These are phyloP conservation scores for silkworm (Bombyx mori) DNA, from an alignment of 1,140 invertebrate genomes.

Conservation along the genomic window DNA sequence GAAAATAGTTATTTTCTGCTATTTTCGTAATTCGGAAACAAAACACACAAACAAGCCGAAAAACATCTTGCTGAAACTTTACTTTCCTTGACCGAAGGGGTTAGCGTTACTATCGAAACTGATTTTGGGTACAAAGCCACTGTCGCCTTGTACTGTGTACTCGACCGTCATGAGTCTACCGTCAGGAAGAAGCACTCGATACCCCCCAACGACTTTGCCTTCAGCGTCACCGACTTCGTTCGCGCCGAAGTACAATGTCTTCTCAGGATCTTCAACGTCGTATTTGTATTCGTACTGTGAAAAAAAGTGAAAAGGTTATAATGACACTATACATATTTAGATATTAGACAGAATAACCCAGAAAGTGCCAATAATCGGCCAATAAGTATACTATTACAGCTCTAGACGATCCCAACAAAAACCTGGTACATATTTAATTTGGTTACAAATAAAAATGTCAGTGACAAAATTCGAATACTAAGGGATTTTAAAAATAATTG, in stretches of 20 bases:
- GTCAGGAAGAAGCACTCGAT: slow-evolving; percentile 77
- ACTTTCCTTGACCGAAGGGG: slow-evolving; percentile 63
- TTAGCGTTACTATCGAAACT: slow-evolving; percentile 73
- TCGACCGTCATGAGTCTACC: slow-evolving; percentile 78
- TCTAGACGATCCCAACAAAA: no score
- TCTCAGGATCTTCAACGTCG: slow-evolving; percentile 79
- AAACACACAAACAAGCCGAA: no score
- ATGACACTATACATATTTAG: neutral
- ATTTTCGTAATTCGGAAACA: no score
- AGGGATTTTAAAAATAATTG: no score
- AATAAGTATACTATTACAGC: no score
- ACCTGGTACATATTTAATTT: neutral
- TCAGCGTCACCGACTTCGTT: slow-evolving; percentile 75
- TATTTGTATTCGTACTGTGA: slow-evolving; percentile 80
- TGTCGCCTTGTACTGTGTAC: slow-evolving; percentile 77
- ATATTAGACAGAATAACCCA: no score
- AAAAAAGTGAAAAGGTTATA: slow-evolving; percentile 8
- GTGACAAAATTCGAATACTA: no score
- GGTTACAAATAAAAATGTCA: no score
- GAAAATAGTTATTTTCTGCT: no score
- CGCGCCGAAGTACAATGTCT: slow-evolving; percentile 76
- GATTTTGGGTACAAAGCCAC: slow-evolving; percentile 79
- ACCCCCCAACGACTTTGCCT: slow-evolving; percentile 75
- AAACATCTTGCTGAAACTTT: slow-evolving; percentile 7
- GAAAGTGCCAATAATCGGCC: no score